phyloP scores from a whole-genome alignment of 2,113 vertebrate species.

The Globicephala melas region DNA sequence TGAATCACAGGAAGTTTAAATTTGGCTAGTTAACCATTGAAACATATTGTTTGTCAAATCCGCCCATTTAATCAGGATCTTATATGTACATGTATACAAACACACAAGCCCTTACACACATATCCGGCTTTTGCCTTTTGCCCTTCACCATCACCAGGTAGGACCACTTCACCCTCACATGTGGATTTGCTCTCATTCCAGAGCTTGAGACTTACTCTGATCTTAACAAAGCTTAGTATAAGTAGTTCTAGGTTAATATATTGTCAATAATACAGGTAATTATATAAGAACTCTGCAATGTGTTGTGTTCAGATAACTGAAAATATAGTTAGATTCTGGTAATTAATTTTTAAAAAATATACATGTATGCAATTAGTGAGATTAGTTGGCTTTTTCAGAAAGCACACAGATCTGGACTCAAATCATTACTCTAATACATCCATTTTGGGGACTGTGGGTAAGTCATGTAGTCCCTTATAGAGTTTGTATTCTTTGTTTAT shows the following conservation, averaged over 20 bases:
- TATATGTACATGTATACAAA: not conserved
- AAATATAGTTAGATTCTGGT: not conserved
- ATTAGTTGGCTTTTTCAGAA: not conserved
- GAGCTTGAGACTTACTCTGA: not conserved
- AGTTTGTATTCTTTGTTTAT: not conserved
- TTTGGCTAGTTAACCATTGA: not conserved
- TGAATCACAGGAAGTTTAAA: not conserved
- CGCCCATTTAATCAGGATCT: not conserved
- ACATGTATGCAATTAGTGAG: not conserved
- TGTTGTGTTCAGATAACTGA: not conserved
- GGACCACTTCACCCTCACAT: not conserved
- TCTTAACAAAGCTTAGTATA: not conserved
- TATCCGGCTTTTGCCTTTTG: rapidly evolving
- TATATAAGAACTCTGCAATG: not conserved
- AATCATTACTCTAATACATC: not conserved
- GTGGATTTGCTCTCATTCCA: not conserved
- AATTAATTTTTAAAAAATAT: not conserved
- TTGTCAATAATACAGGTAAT: not conserved
- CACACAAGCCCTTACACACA: not conserved
- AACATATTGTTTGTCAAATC: not conserved
- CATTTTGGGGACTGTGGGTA: not conserved
- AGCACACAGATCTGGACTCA: not conserved
- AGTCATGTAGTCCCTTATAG: not conserved
- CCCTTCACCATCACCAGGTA: rapidly evolving
- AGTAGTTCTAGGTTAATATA: not conserved